Evolutionary conservation across 2,113 vertebrate species (phyloP).

Genomic region (Myxocyprinus asiaticus): DNA sequence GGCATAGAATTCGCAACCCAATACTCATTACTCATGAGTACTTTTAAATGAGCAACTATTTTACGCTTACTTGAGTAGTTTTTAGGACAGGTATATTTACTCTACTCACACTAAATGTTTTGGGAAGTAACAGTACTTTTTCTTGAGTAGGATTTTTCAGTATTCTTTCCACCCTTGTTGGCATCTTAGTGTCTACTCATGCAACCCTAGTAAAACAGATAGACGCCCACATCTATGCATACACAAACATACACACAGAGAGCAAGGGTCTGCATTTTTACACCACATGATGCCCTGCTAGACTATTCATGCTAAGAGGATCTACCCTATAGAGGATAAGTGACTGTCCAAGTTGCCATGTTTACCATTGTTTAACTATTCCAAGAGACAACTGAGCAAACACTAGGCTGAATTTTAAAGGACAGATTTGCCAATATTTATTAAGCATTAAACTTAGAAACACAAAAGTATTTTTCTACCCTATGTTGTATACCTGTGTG

Average conservation of each 20-base stretch:
- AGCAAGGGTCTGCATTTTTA: slow-evolving; percentile 33
- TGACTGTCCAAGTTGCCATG: slow-evolving; percentile 35
- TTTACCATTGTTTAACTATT: slow-evolving; percentile 39
- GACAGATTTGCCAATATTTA: neutral
- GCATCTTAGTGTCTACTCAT: slow-evolving; percentile 60
- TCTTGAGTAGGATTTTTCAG: too few relatives aligned
- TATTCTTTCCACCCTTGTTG: slow-evolving; percentile 39
- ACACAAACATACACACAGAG: slow-evolving; percentile 4
- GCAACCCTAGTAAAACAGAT: slow-evolving; percentile 56
- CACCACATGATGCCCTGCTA: slow-evolving; percentile 31
- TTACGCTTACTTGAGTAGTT: too few relatives aligned
- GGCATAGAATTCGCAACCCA: too few relatives aligned
- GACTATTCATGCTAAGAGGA: slow-evolving; percentile 33
- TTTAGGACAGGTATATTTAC: too few relatives aligned
- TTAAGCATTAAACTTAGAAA: neutral
- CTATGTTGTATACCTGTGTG: neutral
- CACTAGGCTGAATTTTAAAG: slow-evolving; percentile 20
- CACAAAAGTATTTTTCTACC: neutral
- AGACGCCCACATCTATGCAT: slow-evolving; percentile 29
- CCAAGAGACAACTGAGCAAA: slow-evolving; percentile 60
- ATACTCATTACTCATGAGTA: too few relatives aligned
- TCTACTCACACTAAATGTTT: too few relatives aligned
- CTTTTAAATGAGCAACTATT: too few relatives aligned
- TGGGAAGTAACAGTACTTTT: too few relatives aligned
- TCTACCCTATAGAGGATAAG: neutral